Evolutionary conservation across 1,140 invertebrate genomes (phyloP), one percentile per base, ranked within the genome.

Genomic region (Pissodes strobi): DNA sequence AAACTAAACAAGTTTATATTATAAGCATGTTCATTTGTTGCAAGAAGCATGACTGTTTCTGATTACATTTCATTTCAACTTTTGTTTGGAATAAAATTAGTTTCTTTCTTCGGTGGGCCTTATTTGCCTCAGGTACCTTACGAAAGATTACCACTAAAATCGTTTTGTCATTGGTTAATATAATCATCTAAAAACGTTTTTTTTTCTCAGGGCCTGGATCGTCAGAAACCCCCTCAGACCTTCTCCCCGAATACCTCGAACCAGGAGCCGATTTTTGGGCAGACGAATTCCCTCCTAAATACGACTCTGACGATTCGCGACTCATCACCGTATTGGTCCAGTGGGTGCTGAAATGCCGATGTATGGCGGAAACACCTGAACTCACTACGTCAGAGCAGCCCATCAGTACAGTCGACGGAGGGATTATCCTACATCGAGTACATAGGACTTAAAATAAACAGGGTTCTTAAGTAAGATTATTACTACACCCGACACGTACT

Each of bases 331-430:
- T 72, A 2, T 67, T 71, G 1, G 70, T 77, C 4, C 74, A 77
- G 64, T 77, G 76, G 76, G 70, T 77, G 17, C 59, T 77, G 39
- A 77, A 76, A 51, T 77, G 76, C 61, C 65, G 68, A 21, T 77
- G 76, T 57, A 56, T 67, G 3, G 21, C 49, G 15, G 55, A 66
- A 19, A 53, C 48, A 8, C 34, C 59, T 8, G 64, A 61, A 30
- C 34, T 59, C 2, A 69, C 66, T 0, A 68, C 69, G 1, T 60
- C 56, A 27, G 67, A 17, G 8, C 15, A 12, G 9, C 13, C 43
- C 10, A 62, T 12, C 5, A 59, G 22, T 27, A 27, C 25, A 39
- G 58, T 8, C 2, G 23, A 61, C 6, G 67, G 64, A 12, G 66
- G 72, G 34, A 43, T 68, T 17, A 63, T 77, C 22, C 60, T 77